phyloP scores from a whole-genome alignment of 2,888 invertebrate species.

The Acrobasis consociella region DNA sequence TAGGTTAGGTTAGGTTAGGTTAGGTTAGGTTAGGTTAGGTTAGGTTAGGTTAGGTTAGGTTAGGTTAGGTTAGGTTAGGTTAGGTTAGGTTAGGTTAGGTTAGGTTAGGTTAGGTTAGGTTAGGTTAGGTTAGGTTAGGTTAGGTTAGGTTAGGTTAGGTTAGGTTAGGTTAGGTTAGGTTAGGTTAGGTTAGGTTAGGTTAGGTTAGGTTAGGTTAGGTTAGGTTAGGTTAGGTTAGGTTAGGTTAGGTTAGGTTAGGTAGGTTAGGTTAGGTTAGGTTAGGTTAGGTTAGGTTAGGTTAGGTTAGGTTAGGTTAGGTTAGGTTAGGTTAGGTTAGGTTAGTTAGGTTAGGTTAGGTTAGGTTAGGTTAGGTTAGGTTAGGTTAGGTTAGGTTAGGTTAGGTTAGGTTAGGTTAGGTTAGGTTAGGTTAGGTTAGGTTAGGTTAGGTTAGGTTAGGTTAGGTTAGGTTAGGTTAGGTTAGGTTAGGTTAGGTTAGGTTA shows the following conservation, averaged over 20 bases:
- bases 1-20: conserved; percentile 38
- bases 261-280: conserved; percentile 35
- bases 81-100: conserved; percentile 35
- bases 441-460: conserved; percentile 33
- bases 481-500: conserved; percentile 24
- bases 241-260: conserved; percentile 30
- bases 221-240: conserved; percentile 37
- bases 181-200: conserved; percentile 40
- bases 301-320: conserved; percentile 33
- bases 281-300: conserved; percentile 34
- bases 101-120: conserved; percentile 35
- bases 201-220: conserved; percentile 36
- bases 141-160: conserved; percentile 41
- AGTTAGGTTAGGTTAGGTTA: conserved; percentile 34
- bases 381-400: conserved; percentile 29
- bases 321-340: conserved; percentile 32
- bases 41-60: no score
- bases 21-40: conserved; percentile 30
- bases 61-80: conserved; percentile 5
- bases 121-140: conserved; percentile 41
- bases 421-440: conserved; percentile 32
- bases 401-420: conserved; percentile 33
- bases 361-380: conserved; percentile 33
- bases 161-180: conserved; percentile 39
- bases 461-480: conserved; percentile 24